A percentile compares a stretch with the other conserved stretches of the same genome.
Evolutionary conservation across 2,113 vertebrate genomes (phyloP).

Genomic region (Callocephalon fimbriatum): DNA sequence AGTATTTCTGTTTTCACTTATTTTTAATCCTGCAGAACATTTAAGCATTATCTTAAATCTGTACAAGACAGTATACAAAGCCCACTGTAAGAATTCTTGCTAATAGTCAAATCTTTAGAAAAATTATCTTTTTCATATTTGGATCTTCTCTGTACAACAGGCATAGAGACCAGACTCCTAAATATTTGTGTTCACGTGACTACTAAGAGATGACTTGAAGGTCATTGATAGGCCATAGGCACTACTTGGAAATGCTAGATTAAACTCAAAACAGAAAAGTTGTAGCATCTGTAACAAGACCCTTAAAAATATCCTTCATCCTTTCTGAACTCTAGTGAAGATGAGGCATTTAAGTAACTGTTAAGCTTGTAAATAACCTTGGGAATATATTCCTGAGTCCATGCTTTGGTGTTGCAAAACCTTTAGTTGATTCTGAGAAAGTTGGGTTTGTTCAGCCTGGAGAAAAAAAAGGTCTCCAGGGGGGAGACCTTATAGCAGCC

Average conservation of each 20-base stretch:
- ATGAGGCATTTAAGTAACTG: not conserved
- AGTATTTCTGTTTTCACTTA: not conserved
- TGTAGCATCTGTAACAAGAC: not conserved
- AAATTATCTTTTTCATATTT: not conserved
- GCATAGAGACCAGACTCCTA: not conserved
- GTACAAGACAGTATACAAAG: not conserved
- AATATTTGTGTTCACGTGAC: not conserved
- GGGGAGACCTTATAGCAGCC: not conserved
- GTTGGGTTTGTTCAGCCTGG: not conserved
- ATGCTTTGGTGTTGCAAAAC: not conserved
- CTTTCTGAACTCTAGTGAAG: not conserved
- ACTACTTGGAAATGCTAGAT: not conserved
- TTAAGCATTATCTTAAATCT: not conserved
- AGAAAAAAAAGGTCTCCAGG: not conserved
- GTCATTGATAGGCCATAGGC: not conserved
- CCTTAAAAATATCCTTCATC: not conserved
- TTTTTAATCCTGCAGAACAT: not conserved
- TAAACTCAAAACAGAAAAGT: not conserved
- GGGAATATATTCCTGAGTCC: not conserved
- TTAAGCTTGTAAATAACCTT: not conserved
- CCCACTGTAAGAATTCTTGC: not conserved
- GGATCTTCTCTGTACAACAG: not conserved
- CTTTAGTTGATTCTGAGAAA: not conserved
- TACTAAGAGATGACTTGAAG: not conserved
- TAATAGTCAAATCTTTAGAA: not conserved